These are phyloP conservation scores for Malthinus seriepunctatus DNA, from an alignment of 2,888 invertebrate species.

Conservation along the genomic window DNA sequence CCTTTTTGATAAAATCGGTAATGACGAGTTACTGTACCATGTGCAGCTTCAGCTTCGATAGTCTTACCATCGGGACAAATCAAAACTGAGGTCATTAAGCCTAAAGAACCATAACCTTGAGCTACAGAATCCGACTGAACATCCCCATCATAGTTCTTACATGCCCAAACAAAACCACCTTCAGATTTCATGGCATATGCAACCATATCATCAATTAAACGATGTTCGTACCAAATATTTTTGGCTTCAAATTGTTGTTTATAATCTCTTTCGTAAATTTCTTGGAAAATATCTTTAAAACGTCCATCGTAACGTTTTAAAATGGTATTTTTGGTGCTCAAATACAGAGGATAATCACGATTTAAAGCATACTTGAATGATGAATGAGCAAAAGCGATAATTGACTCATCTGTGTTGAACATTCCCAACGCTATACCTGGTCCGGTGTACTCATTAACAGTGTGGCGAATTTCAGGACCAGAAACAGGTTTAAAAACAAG, in stretches of 20 bases:
- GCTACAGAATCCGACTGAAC: slow-evolving; percentile 98
- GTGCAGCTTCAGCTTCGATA: slow-evolving; percentile 97
- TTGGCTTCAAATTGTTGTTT: slow-evolving; percentile 81
- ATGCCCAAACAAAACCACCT: slow-evolving; percentile 99
- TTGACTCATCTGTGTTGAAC: slow-evolving; percentile 96
- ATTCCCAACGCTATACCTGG: slow-evolving; percentile 93
- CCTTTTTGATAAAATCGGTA: slow-evolving; percentile 89
- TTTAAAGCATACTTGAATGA: slow-evolving; percentile 89
- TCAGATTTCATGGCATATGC: slow-evolving; percentile 97
- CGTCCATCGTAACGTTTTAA: slow-evolving; percentile 95
- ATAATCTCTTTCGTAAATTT: slow-evolving; percentile 89
- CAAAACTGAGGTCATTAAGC: slow-evolving; percentile 97
- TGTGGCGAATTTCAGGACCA: slow-evolving; percentile 68
- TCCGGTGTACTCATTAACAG: slow-evolving; percentile 84
- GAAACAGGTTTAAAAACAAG: slow-evolving; percentile 75
- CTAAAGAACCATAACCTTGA: slow-evolving; percentile 94
- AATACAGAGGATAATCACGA: slow-evolving; percentile 84
- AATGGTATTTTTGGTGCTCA: slow-evolving; percentile 97
- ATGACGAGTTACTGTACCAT: slow-evolving; percentile 95
- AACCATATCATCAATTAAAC: slow-evolving; percentile 99
- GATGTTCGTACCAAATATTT: slow-evolving; percentile 96
- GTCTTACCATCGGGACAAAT: slow-evolving; percentile 98
- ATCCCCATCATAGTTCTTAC: slow-evolving; percentile 99
- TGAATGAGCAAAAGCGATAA: slow-evolving; percentile 90
- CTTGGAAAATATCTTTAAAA: slow-evolving; percentile 97